Evolutionary conservation across 2,888 invertebrate species (phyloP).

Genomic region (Lasioglossum leucozonium): DNA sequence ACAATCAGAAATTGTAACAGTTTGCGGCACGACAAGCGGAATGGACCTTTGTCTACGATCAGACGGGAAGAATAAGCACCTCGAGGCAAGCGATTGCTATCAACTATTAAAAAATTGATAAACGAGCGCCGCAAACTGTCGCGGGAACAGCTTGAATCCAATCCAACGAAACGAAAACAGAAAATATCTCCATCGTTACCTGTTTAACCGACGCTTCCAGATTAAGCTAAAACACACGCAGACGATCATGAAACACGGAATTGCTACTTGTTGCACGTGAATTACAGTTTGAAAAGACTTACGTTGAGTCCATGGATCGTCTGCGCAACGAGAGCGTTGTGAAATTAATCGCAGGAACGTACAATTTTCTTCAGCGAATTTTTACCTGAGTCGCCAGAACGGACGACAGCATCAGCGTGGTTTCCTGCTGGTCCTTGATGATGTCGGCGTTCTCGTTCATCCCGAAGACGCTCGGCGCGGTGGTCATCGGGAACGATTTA

Average conservation of each 20-base stretch:
- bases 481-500: conserved; percentile 90
- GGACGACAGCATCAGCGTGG: conserved; percentile 90
- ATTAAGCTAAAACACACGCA: conserved; percentile 25
- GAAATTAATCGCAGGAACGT: not conserved
- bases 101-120: no score
- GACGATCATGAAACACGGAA: conserved; percentile 19
- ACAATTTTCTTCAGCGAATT: fast-evolving
- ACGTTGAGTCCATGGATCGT: conserved; percentile 28
- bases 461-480: conserved; percentile 94
- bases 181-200: conserved; percentile 36
- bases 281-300: not conserved
- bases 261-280: not conserved
- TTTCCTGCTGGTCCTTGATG: conserved; percentile 95
- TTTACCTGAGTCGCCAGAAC: conserved; percentile 91
- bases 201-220: conserved; percentile 13
- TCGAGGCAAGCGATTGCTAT: not conserved
- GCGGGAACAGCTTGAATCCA: no score
- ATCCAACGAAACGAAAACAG: no score
- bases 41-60: not conserved
- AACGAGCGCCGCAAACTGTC: not conserved
- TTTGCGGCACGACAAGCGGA: not conserved
- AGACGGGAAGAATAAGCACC: not conserved
- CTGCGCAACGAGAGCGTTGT: conserved; percentile 2
- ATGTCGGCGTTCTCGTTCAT: conserved; percentile 97
- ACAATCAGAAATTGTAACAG: not conserved